Evolutionary conservation across 2,113 vertebrate genomes (phyloP), one percentile per base, ranked within the genome.

Genomic region (Scopus umbretta): DNA sequence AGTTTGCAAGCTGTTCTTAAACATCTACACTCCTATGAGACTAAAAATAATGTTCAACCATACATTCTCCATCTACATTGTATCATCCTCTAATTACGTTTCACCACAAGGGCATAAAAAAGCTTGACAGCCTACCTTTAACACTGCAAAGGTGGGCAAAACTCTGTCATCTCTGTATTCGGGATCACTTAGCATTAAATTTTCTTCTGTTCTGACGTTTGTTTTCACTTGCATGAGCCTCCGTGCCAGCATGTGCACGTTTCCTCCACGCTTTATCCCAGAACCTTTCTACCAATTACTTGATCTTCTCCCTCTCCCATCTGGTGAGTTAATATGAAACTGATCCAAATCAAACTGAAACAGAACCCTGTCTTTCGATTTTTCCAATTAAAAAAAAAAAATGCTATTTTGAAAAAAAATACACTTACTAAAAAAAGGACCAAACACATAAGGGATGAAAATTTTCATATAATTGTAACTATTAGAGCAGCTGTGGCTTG

Each of bases 11-110:
- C 71, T 90, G 88, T 83, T 93, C 94, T 92, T 92, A 74, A 86
- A 94, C 79, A 76, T 86, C 74, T 20, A 40, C 52, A 59, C 36
- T 71, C 65, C 86, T 61, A 7, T 43, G 34, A 91, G 80, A 72
- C 80, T 88, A 81, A 93, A 96, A 97, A 88, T 73, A 78, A 73
- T 58, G 55, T 93, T 74, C 94, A 86, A 23, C 78, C 29, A 80
- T 58, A 94, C 50, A 76, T 86, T 63, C 55, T 43, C 45, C n/a
- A 61, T 56, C 88, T 67, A 58, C 82, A 20, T 42, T 42, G 13
- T 74, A 94, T 76, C 88, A 71, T 36, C 53, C 18, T 63, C 94
- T 92, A 88, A 93, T 75, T 79, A 88, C 36, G 40, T 93, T 66
- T 87, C 67, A 88, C 65, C 65, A 81, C 80, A 71, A 88, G 68